Percentiles rank a stretch among this genome's conserved stretches.
phyloP scores from a whole-genome alignment of 2,113 vertebrate species.

The Macquaria ambigua region DNA sequence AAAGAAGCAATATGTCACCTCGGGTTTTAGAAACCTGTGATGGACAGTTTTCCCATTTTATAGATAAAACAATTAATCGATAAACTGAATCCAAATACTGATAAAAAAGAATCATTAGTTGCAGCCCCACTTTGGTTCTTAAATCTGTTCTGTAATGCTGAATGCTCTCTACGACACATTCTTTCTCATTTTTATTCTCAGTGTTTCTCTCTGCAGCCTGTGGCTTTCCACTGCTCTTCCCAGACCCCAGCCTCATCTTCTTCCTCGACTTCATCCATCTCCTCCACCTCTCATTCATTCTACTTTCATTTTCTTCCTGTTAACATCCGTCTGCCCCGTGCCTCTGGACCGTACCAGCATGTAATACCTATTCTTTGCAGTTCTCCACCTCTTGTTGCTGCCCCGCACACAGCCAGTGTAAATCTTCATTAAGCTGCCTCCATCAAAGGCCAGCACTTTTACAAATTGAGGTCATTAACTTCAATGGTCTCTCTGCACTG shows the following conservation, averaged over 20 bases:
- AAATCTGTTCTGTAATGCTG: neutral
- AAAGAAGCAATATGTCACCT: neutral
- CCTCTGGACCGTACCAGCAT: neutral
- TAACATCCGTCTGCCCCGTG: neutral
- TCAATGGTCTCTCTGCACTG: slow-evolving; percentile 28
- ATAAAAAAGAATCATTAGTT: neutral
- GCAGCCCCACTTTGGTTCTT: neutral
- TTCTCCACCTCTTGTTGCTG: neutral
- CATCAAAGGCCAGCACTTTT: slow-evolving; percentile 52
- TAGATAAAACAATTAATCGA: neutral
- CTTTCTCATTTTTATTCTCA: slow-evolving; percentile 1
- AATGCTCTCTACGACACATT: neutral
- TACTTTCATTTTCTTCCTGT: neutral
- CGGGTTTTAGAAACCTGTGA: neutral
- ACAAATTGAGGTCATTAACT: slow-evolving; percentile 66
- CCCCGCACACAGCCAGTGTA: slow-evolving; percentile 16
- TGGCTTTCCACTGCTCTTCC: neutral
- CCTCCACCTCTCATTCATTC: slow-evolving; percentile 14
- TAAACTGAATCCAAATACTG: neutral
- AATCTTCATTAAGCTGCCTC: slow-evolving; percentile 52
- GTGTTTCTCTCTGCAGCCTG: neutral
- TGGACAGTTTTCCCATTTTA: neutral
- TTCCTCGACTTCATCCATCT: neutral
- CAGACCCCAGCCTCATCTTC: neutral
- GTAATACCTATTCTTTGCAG: slow-evolving; percentile 12